phyloP scores from a whole-genome alignment of 2,888 invertebrate species.

The Suillia variegata region DNA sequence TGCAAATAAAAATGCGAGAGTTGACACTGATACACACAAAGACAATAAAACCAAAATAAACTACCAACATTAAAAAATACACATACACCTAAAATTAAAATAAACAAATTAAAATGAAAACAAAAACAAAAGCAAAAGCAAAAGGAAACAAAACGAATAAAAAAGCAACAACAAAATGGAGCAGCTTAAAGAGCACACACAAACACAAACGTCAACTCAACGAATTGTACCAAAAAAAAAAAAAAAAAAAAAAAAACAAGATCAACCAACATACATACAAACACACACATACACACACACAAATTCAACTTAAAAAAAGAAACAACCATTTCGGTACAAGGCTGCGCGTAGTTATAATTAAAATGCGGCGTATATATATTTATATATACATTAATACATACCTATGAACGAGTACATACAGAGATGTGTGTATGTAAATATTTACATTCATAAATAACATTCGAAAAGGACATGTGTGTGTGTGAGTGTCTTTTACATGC shows the following conservation, averaged over 20 bases:
- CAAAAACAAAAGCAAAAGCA: neutral
- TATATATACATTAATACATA: too few species aligned
- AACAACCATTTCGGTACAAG: slow-evolving; percentile 52
- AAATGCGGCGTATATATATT: too few species aligned
- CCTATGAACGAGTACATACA: too few species aligned
- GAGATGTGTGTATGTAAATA: too few species aligned
- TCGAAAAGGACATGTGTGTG: too few species aligned
- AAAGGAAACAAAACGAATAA: neutral
- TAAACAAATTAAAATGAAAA: neutral
- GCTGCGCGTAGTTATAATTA: slow-evolving; percentile 18
- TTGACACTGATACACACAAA: too few species aligned
- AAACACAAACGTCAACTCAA: neutral
- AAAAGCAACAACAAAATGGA: too few species aligned
- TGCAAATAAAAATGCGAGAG: too few species aligned
- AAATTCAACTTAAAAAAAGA: slow-evolving; percentile 12
- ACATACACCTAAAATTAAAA: neutral
- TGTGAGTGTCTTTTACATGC: too few species aligned
- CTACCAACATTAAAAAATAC: neutral
- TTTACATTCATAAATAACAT: too few species aligned
- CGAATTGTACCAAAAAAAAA: neutral
- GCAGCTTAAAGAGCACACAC: neutral
- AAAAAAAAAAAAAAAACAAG: neutral
- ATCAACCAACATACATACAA: neutral
- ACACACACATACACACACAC: slow-evolving; percentile 11
- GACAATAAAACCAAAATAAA: neutral